Evolutionary conservation across 2,113 vertebrate genomes (phyloP), one percentile per base, ranked within the genome.

Genomic region (Noturus placidus): DNA sequence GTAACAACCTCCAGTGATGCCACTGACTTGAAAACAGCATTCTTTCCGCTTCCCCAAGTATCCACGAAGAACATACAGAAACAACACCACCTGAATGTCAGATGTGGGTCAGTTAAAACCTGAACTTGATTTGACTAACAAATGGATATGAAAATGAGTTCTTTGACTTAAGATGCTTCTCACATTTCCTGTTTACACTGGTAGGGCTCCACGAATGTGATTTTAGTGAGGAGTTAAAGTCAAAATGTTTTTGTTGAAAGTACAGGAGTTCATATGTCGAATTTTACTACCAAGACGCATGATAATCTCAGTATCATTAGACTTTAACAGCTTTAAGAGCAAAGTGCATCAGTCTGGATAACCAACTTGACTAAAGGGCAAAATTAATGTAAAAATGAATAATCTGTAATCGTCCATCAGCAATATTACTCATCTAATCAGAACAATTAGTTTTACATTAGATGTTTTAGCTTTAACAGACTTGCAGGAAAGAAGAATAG

Each of bases 91-190:
- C n/a, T 15, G 35, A 20, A 70, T 35, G 19, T 57, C 46, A 9
- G 46, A 13, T 59, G 54, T 30, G 15, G 8, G n/a, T 69, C 79
- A 46, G 20, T 27, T 33, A 11, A 42, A 57, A 42, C 33, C 42
- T 25, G 9, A 19, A 89, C 50, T 38, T 80, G 50, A 83, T 91
- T 86, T 89, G 72, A 79, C 84, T 87, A 84, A 83, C 86, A 88
- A 89, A 91, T 65, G 46, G 38, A 83, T 19, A 87, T 83, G 83
- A 67, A 89, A 90, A 87, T 22, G 25, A 83, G 72, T 46, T n/a
- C 9, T 72, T 88, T 67, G n/a, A 13, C 30, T 86, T 30, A 19
- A 25, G n/a, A 5, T 72, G 52, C 19, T 0, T 33, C 35, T 83
- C 67, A 46, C n/a, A 11, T 22, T n/a, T 19, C 38, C 20, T 25